Conservation (phyloP, 2,888 invertebrate genomes). For the Stramonita haemastoma region DNA sequence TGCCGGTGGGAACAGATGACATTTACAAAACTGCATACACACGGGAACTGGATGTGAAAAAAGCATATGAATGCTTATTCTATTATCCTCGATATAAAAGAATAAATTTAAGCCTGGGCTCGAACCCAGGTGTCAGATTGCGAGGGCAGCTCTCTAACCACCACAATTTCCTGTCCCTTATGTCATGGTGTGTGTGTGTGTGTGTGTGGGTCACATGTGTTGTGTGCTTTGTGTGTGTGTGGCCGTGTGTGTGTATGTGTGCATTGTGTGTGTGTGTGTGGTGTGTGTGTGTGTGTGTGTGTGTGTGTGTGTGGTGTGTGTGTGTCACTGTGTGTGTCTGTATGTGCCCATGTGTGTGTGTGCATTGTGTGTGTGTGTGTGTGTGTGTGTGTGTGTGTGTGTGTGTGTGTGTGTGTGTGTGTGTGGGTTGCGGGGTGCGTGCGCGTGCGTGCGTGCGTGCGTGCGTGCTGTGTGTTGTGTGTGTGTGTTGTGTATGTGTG, state of each 20-base stretch:
- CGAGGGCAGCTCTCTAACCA: too few species aligned
- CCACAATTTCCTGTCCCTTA: too few species aligned
- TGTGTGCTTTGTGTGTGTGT: neutral
- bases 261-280: neutral
- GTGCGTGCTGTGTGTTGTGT: neutral
- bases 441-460: neutral
- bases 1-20: too few species aligned
- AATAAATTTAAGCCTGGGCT: too few species aligned
- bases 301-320: neutral
- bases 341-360: neutral
- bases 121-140: too few species aligned
- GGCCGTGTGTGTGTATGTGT: too few species aligned
- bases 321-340: neutral
- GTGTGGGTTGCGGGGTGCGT: neutral
- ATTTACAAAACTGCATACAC: too few species aligned
- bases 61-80: too few species aligned
- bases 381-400: neutral
- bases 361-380: neutral
- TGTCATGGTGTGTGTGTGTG: too few species aligned
- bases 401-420: slow-evolving; percentile 1
- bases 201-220: neutral
- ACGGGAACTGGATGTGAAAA: too few species aligned
- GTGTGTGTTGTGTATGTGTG: neutral
- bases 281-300: slow-evolving; percentile 1
- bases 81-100: too few species aligned